Evolutionary conservation across 2,113 vertebrate genomes (phyloP), one percentile per base, ranked within the genome.

Genomic region (Sturnira hondurensis): DNA sequence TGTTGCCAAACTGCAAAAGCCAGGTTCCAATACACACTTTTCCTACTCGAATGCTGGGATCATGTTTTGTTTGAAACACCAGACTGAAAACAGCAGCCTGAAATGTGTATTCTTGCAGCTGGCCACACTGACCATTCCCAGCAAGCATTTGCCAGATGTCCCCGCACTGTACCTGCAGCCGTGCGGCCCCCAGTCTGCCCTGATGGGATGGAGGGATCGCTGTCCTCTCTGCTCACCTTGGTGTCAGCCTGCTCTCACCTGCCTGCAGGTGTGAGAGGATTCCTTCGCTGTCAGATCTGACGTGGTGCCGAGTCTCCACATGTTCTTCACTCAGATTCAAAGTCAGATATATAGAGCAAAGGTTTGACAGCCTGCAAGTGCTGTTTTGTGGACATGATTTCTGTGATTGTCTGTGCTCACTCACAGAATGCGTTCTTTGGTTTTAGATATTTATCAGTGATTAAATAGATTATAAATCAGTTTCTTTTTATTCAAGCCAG

Each of bases 251-350:
- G 96, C 97, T 96, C 96, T 98, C 97, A 97, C 95, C 94, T 97
- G 98, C 97, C 97, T 95, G 95, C 84, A 97, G 97, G 97, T 95
- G 97, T 91, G 98, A 98, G 97, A 97, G 97, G 98, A 98, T 98
- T 99, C 98, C 98, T 98, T 98, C 98, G 97, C 98, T 97, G 98
- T 98, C 98, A 97, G 97, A 97, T 92, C 94, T 95, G 97, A 98
- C 98, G 97, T 98, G 98, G 98, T 98, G 96, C 97, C n/a, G 98
- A 98, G 97, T 98, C 97, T 97, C 97, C 98, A 97, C 97, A 95
- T 89, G 89, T 89, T 93, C 93, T 97, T 96, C 93, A 96, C 97
- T 95, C 92, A 96, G 97, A 96, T 97, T 97, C 97, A 86, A 81
- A 96, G 91, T 96, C 96, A 97, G 95, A 96, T 89, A 70, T 85